These are phyloP conservation scores for Nephrotoma guestfalica DNA, from an alignment of 2,888 invertebrate genomes.

Conservation along the genomic window DNA sequence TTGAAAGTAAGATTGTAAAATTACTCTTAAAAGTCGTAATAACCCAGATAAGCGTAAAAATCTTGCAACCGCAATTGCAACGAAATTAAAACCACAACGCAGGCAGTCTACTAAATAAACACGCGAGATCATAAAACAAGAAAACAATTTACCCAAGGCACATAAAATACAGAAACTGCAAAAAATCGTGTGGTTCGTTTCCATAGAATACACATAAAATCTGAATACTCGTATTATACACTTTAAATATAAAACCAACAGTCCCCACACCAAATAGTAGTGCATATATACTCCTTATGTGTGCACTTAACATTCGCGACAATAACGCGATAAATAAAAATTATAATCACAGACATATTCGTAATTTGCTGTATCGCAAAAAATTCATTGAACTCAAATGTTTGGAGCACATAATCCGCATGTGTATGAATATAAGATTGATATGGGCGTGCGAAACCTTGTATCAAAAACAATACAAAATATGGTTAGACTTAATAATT, in stretches of 20 bases:
- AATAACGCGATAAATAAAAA: background rate
- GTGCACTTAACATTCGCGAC: background rate
- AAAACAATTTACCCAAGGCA: background rate
- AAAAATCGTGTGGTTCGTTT: background rate
- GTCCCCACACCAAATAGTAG: background rate
- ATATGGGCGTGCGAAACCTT: background rate
- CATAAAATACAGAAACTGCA: background rate
- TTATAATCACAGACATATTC: background rate
- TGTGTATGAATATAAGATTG: background rate
- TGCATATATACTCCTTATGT: background rate
- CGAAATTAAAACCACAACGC: too few relatives aligned
- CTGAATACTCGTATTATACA: background rate
- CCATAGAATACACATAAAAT: background rate
- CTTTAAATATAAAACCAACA: background rate
- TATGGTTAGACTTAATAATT: background rate
- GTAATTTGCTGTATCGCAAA: background rate
- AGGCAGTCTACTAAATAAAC: too few relatives aligned
- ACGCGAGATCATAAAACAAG: background rate
- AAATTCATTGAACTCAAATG: background rate
- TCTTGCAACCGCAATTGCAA: too few relatives aligned
- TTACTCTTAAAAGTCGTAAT: too few relatives aligned
- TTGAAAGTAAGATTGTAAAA: too few relatives aligned
- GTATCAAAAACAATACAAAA: background rate
- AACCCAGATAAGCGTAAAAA: too few relatives aligned
- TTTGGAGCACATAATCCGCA: too few relatives aligned